Evolutionary conservation across 2,888 invertebrate genomes (phyloP).

Genomic region (Andrena fulva): DNA sequence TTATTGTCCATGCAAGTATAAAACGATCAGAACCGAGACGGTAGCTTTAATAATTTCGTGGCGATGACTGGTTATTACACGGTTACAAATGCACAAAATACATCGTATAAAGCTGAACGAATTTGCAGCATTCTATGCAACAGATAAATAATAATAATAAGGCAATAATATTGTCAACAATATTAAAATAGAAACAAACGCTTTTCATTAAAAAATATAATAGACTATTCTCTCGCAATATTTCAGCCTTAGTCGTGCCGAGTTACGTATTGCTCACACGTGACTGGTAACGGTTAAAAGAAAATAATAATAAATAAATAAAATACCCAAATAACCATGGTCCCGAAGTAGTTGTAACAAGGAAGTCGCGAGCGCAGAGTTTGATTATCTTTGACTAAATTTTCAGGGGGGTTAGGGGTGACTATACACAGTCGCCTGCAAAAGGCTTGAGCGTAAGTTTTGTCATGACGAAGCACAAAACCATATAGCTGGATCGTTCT

Average conservation of each 20-base stretch:
- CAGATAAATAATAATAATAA: constrained; percentile 65
- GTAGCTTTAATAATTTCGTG: constrained; percentile 24
- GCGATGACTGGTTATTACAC: constrained; percentile 34
- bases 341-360: constrained; percentile 51
- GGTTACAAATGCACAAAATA: constrained; percentile 35
- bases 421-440: constrained; percentile 54
- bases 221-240: constrained; percentile 41
- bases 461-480: constrained; percentile 68
- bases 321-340: constrained; percentile 66
- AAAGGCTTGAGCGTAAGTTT: constrained; percentile 69
- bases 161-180: constrained; percentile 43
- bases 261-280: constrained; percentile 27
- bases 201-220: constrained; percentile 30
- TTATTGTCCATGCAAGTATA: constrained; percentile 2
- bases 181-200: constrained; percentile 35
- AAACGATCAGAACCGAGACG: constrained; percentile 16
- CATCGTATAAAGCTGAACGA: constrained; percentile 10
- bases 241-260: constrained; percentile 50
- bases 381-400: constrained; percentile 74
- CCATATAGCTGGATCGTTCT: constrained; percentile 46
- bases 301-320: constrained; percentile 13
- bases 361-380: constrained; percentile 56
- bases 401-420: constrained; percentile 29
- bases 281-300: constrained; percentile 51
- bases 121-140: constrained; percentile 30